Evolutionary conservation across 2,113 vertebrate species (phyloP).

Genomic region (Corynorhinus townsendii): DNA sequence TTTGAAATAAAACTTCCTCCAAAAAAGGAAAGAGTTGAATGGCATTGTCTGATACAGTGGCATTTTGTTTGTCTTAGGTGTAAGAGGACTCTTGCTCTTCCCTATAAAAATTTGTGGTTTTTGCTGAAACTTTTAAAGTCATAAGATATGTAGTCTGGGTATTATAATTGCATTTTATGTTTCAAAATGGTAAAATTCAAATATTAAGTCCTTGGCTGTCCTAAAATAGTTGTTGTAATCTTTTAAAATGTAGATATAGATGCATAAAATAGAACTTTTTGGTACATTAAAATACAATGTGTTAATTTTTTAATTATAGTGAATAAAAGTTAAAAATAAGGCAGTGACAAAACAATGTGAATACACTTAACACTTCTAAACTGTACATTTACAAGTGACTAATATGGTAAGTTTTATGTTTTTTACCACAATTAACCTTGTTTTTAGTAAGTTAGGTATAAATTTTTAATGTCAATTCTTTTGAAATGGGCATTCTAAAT

Average conservation of each 20-base stretch:
- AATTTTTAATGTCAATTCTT: not conserved
- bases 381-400: not conserved
- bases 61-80: not conserved
- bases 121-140: not conserved
- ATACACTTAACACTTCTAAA: not conserved
- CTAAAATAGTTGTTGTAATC: not conserved
- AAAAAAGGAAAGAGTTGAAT: not conserved
- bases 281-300: not conserved
- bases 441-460: not conserved
- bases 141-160: not conserved
- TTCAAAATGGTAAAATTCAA: conserved; percentile 47
- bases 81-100: not conserved
- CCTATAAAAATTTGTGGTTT: not conserved
- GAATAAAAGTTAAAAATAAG: conserved; percentile 26
- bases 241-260: not conserved
- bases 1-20: not conserved
- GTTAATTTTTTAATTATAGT: conserved; percentile 27
- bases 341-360: not conserved
- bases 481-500: not conserved
- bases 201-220: conserved; percentile 12
- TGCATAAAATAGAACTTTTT: not conserved
- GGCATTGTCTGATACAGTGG: not conserved
- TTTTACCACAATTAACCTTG: not conserved
- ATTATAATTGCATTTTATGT: conserved; percentile 18
- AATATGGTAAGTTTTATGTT: not conserved